phyloP scores from a whole-genome alignment of 35 echinoderm and acorn worm genomes.

The Apostichopus japonicus region DNA sequence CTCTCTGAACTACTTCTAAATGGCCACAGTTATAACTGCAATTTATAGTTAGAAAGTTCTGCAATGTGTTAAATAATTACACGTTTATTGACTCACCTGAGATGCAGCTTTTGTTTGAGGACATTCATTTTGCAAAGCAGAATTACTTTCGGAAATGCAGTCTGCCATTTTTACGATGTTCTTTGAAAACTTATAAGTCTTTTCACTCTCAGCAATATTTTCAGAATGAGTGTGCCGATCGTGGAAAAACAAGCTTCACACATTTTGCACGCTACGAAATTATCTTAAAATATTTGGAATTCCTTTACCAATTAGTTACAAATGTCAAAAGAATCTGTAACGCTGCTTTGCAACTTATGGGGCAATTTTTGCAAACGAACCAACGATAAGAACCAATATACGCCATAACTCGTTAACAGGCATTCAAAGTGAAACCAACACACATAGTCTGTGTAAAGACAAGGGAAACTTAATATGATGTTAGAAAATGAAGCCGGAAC shows the following conservation, averaged over 20 bases:
- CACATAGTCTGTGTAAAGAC: background rate
- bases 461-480: background rate
- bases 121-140: background rate
- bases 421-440: background rate
- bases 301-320: slow-evolving; percentile 28
- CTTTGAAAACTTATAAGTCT: background rate
- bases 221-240: background rate
- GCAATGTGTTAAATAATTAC: background rate
- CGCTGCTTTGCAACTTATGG: background rate
- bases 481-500: too few relatives aligned
- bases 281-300: slow-evolving; percentile 12
- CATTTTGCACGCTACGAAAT: background rate
- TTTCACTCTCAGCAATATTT: background rate
- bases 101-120: background rate
- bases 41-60: too few relatives aligned
- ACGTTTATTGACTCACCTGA: background rate
- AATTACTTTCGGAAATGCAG: slow-evolving; percentile 1
- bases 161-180: slow-evolving; percentile 10
- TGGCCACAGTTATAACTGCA: too few relatives aligned
- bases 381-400: background rate
- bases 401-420: background rate
- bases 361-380: background rate
- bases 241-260: background rate
- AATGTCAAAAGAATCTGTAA: slow-evolving; percentile 27
- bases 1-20: too few relatives aligned